These are phyloP conservation scores for Mustela lutreola DNA, from an alignment of 2,113 vertebrate species.

Conservation along the genomic window DNA sequence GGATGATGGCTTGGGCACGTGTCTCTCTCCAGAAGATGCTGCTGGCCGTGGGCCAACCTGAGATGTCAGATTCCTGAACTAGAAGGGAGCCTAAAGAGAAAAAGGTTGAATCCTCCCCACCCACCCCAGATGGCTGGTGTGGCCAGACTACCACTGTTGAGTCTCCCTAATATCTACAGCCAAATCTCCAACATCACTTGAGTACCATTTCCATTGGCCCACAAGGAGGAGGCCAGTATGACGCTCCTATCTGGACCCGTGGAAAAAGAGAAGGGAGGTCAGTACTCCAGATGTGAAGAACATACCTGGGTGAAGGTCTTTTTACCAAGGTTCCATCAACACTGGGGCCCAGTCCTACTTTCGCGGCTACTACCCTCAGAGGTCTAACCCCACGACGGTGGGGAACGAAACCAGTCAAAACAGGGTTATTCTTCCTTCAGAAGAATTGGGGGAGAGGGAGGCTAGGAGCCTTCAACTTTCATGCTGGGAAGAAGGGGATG, in stretches of 20 bases:
- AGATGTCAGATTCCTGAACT: not conserved
- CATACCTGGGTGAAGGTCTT: not conserved
- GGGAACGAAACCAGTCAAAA: not conserved
- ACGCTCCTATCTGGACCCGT: not conserved
- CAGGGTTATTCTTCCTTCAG: not conserved
- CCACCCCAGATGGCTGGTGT: not conserved
- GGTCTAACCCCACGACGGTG: not conserved
- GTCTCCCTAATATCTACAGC: not conserved
- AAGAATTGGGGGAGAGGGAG: not conserved
- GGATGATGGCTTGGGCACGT: not conserved
- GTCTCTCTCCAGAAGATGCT: constrained; percentile 3
- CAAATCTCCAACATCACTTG: not conserved
- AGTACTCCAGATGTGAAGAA: not conserved
- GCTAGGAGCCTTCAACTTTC: not conserved
- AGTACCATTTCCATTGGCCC: not conserved
- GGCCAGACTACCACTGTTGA: not conserved
- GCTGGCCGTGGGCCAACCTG: constrained; percentile 40
- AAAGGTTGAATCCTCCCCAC: not conserved
- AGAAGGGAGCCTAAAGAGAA: not conserved
- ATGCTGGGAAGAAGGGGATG: not conserved
- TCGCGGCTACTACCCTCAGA: not conserved
- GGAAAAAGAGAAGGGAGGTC: not conserved
- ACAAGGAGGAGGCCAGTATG: not conserved
- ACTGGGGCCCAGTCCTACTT: not conserved
- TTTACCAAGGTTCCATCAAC: not conserved